These are phyloP conservation scores for Hemistola chrysoprasaria DNA, from an alignment of 2,888 invertebrate genomes.

Conservation along the genomic window DNA sequence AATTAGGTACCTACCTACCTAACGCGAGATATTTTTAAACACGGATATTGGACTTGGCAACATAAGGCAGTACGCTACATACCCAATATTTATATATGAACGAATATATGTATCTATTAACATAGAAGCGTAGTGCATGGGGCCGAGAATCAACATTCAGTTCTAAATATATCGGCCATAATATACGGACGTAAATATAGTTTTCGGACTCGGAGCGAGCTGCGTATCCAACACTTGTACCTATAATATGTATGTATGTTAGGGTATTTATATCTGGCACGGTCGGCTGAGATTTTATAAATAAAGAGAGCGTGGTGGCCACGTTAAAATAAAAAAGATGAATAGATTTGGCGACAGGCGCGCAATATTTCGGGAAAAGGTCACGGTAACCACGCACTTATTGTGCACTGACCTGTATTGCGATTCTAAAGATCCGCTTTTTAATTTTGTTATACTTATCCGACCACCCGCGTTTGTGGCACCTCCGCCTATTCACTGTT, in stretches of 20 bases:
- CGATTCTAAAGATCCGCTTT: background rate
- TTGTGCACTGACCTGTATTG: conserved; percentile 29
- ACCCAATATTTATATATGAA: conserved; percentile 5
- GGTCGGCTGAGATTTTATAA: conserved; percentile 52
- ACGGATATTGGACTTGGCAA: conserved; percentile 13
- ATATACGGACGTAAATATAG: conserved; percentile 59
- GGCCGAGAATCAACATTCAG: conserved; percentile 53
- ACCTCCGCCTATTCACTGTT: too few relatives aligned
- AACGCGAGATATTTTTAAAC: conserved; percentile 13
- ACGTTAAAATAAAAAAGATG: conserved; percentile 51
- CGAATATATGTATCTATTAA: conserved; percentile 9
- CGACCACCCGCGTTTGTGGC: background rate
- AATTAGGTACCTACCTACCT: conserved; percentile 1
- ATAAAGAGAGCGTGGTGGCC: conserved; percentile 43
- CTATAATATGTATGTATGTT: conserved; percentile 20
- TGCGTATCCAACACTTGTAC: conserved; percentile 22
- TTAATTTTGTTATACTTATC: background rate
- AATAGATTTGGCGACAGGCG: conserved; percentile 43
- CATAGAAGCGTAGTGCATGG: conserved; percentile 17
- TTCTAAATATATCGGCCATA: conserved; percentile 58
- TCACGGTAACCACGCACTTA: conserved; percentile 54
- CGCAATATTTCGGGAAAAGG: conserved; percentile 63
- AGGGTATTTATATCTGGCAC: conserved; percentile 43
- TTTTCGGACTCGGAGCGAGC: conserved; percentile 41
- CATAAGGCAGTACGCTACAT: background rate